Evolutionary conservation across 2,797 vertebrate genomes (phyloP).

Genomic region (Gobio occitaniae): DNA sequence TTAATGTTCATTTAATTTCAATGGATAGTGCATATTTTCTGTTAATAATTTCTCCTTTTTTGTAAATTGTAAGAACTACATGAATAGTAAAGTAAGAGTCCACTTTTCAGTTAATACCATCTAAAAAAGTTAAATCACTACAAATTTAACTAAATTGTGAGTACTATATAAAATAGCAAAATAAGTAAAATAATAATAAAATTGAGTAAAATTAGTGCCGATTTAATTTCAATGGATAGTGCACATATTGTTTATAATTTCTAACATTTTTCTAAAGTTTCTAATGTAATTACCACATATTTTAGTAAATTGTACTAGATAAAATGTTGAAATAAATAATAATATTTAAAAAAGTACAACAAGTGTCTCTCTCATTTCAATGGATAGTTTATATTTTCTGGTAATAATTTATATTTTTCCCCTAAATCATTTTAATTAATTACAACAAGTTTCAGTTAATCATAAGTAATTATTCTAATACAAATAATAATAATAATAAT

Average conservation of each 20-base stretch:
- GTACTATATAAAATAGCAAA: not conserved
- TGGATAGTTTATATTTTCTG: no score
- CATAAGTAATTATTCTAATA: no score
- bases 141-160: not conserved
- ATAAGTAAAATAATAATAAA: not conserved
- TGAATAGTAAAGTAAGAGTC: not conserved
- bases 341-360: not conserved
- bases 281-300: not conserved
- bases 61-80: not conserved
- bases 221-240: not conserved
- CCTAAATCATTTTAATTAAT: not conserved
- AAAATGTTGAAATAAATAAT: not conserved
- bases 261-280: not conserved
- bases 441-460: not conserved
- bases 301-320: not conserved
- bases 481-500: not conserved
- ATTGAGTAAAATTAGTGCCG: not conserved
- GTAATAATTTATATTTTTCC: no score
- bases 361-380: not conserved
- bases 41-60: not conserved
- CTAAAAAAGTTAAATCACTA: not conserved
- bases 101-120: not conserved
- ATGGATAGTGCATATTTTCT: not conserved
- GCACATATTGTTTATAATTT: not conserved
- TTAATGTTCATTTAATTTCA: not conserved